Conservation (phyloP, 2,113 vertebrate species). For the Vulpes ferrilata region DNA sequence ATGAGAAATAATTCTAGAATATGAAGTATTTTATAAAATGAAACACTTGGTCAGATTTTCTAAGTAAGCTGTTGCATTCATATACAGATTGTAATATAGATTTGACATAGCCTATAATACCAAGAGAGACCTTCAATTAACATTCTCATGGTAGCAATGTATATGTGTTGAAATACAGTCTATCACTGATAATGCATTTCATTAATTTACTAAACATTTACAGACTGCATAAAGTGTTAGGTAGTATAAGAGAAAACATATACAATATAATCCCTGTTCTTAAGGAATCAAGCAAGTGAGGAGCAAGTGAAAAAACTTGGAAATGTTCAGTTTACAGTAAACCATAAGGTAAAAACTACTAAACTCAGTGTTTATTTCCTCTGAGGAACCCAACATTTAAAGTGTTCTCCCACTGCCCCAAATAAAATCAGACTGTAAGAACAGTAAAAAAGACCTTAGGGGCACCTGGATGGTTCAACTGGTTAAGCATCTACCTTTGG, state of each 20-base stretch:
- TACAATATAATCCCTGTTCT: neutral
- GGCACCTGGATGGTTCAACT: neutral
- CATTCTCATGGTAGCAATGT: neutral
- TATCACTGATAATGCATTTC: neutral
- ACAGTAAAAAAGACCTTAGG: neutral
- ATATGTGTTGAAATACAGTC: neutral
- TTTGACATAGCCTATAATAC: neutral
- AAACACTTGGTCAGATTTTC: neutral
- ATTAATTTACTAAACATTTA: slow-evolving; percentile 36
- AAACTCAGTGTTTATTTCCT: neutral
- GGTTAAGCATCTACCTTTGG: neutral
- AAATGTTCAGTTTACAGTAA: neutral
- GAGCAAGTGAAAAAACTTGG: neutral
- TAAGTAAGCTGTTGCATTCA: neutral
- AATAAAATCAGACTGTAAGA: slow-evolving; percentile 41
- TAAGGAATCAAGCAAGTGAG: neutral
- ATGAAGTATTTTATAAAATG: slow-evolving; percentile 1
- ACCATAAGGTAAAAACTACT: neutral
- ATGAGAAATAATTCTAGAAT: neutral
- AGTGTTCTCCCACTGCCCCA: neutral
- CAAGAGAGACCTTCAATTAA: neutral
- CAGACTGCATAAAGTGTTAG: neutral
- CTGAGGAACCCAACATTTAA: neutral
- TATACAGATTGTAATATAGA: neutral
- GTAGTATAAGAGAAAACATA: neutral